These are phyloP conservation scores for Micropoecilia bifurca DNA, from an alignment of 2,797 vertebrate genomes.

Conservation along the genomic window DNA sequence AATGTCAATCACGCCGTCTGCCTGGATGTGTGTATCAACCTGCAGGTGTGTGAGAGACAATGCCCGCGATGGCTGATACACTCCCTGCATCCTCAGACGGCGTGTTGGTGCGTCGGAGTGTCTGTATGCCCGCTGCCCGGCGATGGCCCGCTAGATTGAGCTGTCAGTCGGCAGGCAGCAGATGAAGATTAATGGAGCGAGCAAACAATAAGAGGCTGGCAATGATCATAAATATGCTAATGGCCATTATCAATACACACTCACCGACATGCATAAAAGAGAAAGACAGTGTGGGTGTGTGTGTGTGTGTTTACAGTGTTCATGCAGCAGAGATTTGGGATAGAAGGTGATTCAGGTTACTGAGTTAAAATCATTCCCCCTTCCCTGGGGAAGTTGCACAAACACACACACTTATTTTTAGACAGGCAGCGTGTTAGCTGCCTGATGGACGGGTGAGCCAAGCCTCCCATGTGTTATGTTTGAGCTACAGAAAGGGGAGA, in stretches of 20 bases:
- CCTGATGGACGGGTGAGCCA: slow-evolving; percentile 64
- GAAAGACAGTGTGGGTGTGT: slow-evolving; percentile 24
- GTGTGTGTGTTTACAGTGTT: slow-evolving; percentile 54
- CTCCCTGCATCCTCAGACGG: slow-evolving; percentile 53
- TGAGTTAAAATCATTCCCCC: slow-evolving; percentile 71
- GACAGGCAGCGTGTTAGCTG: slow-evolving; percentile 42
- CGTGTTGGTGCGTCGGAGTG: slow-evolving; percentile 26
- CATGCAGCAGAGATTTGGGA: slow-evolving; percentile 79
- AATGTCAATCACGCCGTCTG: slow-evolving; percentile 89
- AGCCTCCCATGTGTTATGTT: slow-evolving; percentile 69
- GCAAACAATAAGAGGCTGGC: slow-evolving; percentile 98
- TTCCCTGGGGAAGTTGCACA: slow-evolving; percentile 55
- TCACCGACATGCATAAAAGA: slow-evolving; percentile 53
- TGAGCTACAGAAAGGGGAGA: slow-evolving; percentile 50
- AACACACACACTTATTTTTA: slow-evolving; percentile 37
- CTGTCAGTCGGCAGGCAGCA: slow-evolving; percentile 94
- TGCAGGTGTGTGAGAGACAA: slow-evolving; percentile 85
- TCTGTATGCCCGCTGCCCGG: slow-evolving; percentile 83
- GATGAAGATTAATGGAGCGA: slow-evolving; percentile 99
- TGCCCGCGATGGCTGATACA: slow-evolving; percentile 75
- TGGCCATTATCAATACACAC: slow-evolving; percentile 91
- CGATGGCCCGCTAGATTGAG: slow-evolving; percentile 99
- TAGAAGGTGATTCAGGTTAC: slow-evolving; percentile 78
- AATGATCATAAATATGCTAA: slow-evolving; percentile 99
- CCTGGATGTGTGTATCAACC: slow-evolving; percentile 50